A percentile compares a stretch with the other conserved stretches of the same genome.
phyloP scores from a whole-genome alignment of 2,113 vertebrate genomes.

The Notiomystis cincta region DNA sequence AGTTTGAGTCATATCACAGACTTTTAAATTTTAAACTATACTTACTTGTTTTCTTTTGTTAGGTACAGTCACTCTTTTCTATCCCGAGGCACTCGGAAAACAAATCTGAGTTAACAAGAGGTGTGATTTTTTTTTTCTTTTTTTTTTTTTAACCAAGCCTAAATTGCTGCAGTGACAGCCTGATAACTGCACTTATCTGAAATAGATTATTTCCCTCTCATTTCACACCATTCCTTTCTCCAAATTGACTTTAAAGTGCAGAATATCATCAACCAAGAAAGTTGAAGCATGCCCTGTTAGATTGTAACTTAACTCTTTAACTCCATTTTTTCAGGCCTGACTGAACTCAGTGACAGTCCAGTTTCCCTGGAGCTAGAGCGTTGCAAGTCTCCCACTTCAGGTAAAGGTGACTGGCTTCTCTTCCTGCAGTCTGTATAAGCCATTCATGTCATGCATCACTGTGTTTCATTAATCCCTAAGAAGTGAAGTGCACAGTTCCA shows the following conservation, averaged over 20 bases:
- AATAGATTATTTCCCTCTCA: background rate
- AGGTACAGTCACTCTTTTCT: background rate
- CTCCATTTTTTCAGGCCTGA: constrained; percentile 83
- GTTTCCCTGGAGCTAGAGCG: constrained; percentile 90
- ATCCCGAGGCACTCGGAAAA: background rate
- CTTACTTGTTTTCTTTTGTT: background rate
- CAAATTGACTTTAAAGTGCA: constrained; percentile 16
- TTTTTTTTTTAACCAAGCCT: background rate
- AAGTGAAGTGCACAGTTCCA: background rate
- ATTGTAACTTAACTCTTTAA: constrained; percentile 56
- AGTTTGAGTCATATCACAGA: background rate
- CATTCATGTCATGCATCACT: constrained; percentile 40
- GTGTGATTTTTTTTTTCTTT: background rate
- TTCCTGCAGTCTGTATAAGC: constrained; percentile 47
- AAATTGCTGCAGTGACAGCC: constrained; percentile 4
- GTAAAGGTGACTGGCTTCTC: constrained; percentile 75
- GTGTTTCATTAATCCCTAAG: constrained; percentile 51
- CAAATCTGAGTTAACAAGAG: constrained; percentile 34
- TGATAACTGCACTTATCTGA: constrained; percentile 17
- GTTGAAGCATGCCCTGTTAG: constrained; percentile 49
- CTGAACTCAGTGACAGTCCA: constrained; percentile 93
- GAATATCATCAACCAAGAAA: constrained; percentile 22
- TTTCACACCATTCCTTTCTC: constrained; percentile 21
- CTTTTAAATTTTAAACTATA: background rate
- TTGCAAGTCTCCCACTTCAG: constrained; percentile 97